Evolutionary conservation across 2,888 invertebrate species (phyloP), one percentile per base, ranked within the genome.

Genomic region (Agrilus cyanescens): DNA sequence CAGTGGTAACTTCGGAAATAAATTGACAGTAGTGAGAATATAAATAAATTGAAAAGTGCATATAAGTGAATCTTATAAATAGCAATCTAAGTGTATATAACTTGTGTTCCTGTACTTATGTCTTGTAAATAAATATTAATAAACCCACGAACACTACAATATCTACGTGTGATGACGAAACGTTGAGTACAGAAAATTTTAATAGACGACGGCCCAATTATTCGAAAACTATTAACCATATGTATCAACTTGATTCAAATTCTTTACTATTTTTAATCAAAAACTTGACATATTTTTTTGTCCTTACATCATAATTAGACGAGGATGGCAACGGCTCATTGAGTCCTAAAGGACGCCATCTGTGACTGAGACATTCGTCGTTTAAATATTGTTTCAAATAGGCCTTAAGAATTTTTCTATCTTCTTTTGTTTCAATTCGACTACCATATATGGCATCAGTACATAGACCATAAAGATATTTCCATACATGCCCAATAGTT

Each of bases 381-480:
- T 67, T 68, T 50, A 80, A 79, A 57, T 76, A 79, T 41, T 76
- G 71, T 13, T 69, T 62, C 10, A 90, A 65, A 55, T 85, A 85
- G 1, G 82, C 76, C 49, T 68, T 68, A 50, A 88, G 62, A 10
- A 85, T 78, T 25, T 73, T 65, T 49, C 73, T 66, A 62, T 93
- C 93, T 56, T 82, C 80, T 4, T 68, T 64, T 56, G 87, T 86
- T 63, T 90, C 89, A 15, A 93, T 76, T 40, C 88, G 71, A 1
- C 91, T 91, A 0, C 90, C 91, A 58, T 90, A 93, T 38, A 90
- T 81, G 0, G 88, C 83, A 51, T 80, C 76, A 55, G 82, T 80
- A 57, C 81, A 76, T 15, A 93, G 66, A 3, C 88, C 88, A 54
- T 80, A 80, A 38, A 91, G 68, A 50, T 80, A 78, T 43, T 78